Evolutionary conservation across 2,113 vertebrate species (phyloP), one percentile per base, ranked within the genome.

Genomic region (Pelmatolapia mariae): DNA sequence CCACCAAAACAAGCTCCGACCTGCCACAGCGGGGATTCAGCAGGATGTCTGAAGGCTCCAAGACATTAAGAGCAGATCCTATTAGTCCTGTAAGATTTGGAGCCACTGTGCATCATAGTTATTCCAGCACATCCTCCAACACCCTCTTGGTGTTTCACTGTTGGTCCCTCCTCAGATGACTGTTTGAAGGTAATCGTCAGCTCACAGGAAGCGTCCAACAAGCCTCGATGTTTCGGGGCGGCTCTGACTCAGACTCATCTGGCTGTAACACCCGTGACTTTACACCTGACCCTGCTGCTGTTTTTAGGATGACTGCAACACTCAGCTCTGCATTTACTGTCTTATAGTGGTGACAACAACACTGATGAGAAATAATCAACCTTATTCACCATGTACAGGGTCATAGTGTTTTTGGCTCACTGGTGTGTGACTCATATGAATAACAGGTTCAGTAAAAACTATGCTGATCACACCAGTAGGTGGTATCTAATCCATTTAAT

Each of bases 61-160:
- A 57, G 66, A 76, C 26, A 45, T 78, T 54, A 76, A 54, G 36
- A 45, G 66, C 68, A 78, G 83, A 78, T 78, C 68, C 38, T 78
- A 33, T 52, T 61, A 78, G 71, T 47, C n/a, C 19, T 40, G 45
- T 79, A 52, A 79, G 71, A 61, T 85, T 79, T 78, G 19, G n/a
- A 47, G 26, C 38, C 53, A 33, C 68, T 33, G 18, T 11, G 5
- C 16, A n/a, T 82, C 81, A 36, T 59, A 47, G 47, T 29, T 61
- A 45, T 13, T 79, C 40, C 83, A 79, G 16, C 29, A 50, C 56
- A 63, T 50, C 52, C 59, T 68, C 45, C 19, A 31, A 61, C 0
- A 57, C 22, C 79, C 53, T 26, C 7, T 19, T 63, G 56, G 38
- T 1, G 15, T 19, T 45, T 82, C 40, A 63, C 15, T 29, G 80